A percentile compares a stretch with the other conserved stretches of the same genome.
These are phyloP conservation scores for Harmothoe impar DNA, from an alignment of 2,888 invertebrate genomes.

Conservation along the genomic window DNA sequence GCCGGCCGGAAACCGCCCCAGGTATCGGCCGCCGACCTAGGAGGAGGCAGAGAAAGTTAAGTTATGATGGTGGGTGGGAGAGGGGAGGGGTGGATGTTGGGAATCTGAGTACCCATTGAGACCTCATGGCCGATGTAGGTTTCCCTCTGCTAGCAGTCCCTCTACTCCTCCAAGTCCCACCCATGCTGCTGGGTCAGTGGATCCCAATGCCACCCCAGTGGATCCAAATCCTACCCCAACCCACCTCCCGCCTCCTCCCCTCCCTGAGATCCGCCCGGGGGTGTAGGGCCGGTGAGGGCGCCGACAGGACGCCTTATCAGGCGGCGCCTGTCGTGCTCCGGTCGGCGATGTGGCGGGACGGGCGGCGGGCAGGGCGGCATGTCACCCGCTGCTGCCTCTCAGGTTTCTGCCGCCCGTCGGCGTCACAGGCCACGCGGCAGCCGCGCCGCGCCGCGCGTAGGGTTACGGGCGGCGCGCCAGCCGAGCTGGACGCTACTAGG, in stretches of 20 bases:
- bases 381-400: neutral
- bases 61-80: neutral
- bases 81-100: neutral
- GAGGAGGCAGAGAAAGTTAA: neutral
- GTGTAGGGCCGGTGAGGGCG: neutral
- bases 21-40: neutral
- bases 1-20: neutral
- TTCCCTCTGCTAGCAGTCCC: neutral
- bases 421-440: neutral
- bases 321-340: neutral
- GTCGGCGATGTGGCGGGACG: neutral
- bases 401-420: constrained; percentile 23
- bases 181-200: constrained; percentile 27
- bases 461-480: neutral
- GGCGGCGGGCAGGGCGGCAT: neutral
- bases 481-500: neutral
- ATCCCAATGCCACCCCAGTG: neutral
- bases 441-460: neutral
- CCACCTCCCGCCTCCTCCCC: neutral
- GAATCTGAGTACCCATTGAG: neutral
- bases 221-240: neutral
- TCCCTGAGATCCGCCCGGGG: neutral
- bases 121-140: neutral
- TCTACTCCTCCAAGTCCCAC: neutral
- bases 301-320: constrained; percentile 2